Percentiles rank a stretch among this genome's conserved stretches.
phyloP scores from a whole-genome alignment of 2,888 invertebrate species.

The Chymomyza fuscimana region DNA sequence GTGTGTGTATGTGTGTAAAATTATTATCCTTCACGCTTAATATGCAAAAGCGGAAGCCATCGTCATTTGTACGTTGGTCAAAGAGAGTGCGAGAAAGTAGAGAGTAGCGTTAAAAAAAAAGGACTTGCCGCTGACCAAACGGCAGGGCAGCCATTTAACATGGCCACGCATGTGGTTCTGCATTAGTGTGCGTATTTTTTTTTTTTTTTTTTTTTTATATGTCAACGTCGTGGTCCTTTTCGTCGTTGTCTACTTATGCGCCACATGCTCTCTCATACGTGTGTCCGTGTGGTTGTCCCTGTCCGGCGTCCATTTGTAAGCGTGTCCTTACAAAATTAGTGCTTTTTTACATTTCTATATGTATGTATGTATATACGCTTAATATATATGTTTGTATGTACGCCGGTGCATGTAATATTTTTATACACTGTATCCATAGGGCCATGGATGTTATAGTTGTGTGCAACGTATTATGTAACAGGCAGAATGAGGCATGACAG shows the following conservation, averaged over 20 bases:
- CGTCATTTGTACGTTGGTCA: slow-evolving; percentile 64
- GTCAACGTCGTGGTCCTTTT: slow-evolving; percentile 41
- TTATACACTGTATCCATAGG: slow-evolving; percentile 7
- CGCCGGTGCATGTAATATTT: slow-evolving; percentile 42
- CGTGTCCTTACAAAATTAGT: slow-evolving; percentile 70
- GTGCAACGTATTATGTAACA: no score
- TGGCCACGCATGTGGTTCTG: slow-evolving; percentile 20
- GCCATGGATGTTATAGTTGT: no score
- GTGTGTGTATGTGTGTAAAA: slow-evolving; percentile 55
- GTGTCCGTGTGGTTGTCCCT: background rate
- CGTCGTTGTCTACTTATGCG: slow-evolving; percentile 61
- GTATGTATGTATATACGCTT: slow-evolving; percentile 15
- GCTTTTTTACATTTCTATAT: slow-evolving; percentile 63
- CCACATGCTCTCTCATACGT: slow-evolving; percentile 48
- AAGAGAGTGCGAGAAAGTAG: slow-evolving; percentile 10
- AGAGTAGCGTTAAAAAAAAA: slow-evolving; percentile 1
- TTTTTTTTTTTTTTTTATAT: slow-evolving; percentile 47
- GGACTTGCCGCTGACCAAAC: slow-evolving; percentile 45
- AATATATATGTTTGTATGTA: slow-evolving; percentile 43
- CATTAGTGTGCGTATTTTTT: slow-evolving; percentile 20
- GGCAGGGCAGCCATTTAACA: slow-evolving; percentile 65
- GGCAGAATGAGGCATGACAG: no score
- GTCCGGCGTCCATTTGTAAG: slow-evolving; percentile 40
- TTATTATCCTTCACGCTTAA: slow-evolving; percentile 74
- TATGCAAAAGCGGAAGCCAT: slow-evolving; percentile 74